Base-by-base conservation (phyloP, 53 echinoderm and acorn worm genomes). In the Stichopus horrens region DNA sequence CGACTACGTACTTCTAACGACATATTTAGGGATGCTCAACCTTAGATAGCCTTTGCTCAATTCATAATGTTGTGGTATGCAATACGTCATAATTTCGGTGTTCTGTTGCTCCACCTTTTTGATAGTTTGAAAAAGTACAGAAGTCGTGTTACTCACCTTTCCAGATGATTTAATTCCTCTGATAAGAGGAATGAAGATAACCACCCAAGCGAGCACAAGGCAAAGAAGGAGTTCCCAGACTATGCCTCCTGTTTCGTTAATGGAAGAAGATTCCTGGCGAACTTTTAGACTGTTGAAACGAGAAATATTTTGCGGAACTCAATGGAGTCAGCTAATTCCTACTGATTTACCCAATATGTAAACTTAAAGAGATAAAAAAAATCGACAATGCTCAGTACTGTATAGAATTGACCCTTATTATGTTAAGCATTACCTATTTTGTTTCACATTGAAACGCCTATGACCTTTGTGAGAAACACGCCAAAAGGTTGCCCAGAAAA, bases 151-250 rank as follows among this genome's bases (percentile, higher is more conserved):
- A 13, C 92, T 59, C 57, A 95, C 96, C 92, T 96, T 96, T 60
- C 96, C 96, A 7, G 96, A 96, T 58, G 93, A 88, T 88, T 96
- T 96, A 83, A 96, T 93, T 1, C 96, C 96, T 75, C 83, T 94
- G 8, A 91, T 91, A 67, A 96, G 73, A 82, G 93, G 93, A 75
- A 90, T 23, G 79, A 96, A 96, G 5, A 94, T 87, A 52, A 92
- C 57, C 55, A 84, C 10, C 96, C 96, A 96, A n/a, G 94, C 92
- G 9, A 96, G 87, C 16, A 96, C 87, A 23, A 94, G 91, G 59
- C 96, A 96, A 13, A 96, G 90, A 21, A 92, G 93, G 52, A 96
- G 21, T 83, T 94, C 90, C 96, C 96, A 96, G 52, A 96, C 89
- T 4, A 96, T 87, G 67, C 89, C 88, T 7, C 96, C 94, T 18